Evolutionary conservation across 1,140 invertebrate species (phyloP), one percentile per base, ranked within the genome.

Genomic region (Monochamus saltuarius): DNA sequence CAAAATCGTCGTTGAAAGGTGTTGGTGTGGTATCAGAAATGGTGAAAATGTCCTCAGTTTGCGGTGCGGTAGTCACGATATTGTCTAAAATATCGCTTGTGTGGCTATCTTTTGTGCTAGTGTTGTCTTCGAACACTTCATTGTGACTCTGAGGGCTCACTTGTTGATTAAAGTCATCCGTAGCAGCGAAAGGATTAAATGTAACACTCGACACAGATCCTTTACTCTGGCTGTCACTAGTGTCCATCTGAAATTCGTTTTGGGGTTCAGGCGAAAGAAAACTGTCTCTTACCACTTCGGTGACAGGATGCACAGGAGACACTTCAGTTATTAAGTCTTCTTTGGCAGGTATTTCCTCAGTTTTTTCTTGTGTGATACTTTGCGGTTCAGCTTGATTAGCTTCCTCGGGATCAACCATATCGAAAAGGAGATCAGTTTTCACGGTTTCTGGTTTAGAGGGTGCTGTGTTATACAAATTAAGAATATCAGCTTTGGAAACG

Each of bases 401-500:
- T 54, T 16, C 34, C 22, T 69, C 57, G 13, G 69, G 47, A 53
- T 75, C 73, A 9, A 71, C 58, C 19, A 59, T 65, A 59, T 75
- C 72, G 51, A 58, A 73, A 7, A 77, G 61, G 10, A 77, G 61
- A 66, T 78, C 76, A 7, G 67, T 62, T 34, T 62, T 67, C 29
- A 73, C 73, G 11, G 78, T 75, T 68, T 79, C 78, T 50, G 68
- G 65, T 62, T 78, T 78, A 62, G 80, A 79, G 83, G 82, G 22
- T 29, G 22, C 22, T 58, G 80, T 77, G 14, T 84, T 82, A 60
- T 85, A 86, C n/a, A 87, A 74, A 73, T 84, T 87, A 17, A 87
- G 70, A 39, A 87, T 87, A 58, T 83, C 85, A 69, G 85, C 83
- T 58, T 84, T 86, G 13, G 81, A 81, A n/a, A 70, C 65, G 52